Evolutionary conservation across 2,888 invertebrate genomes (phyloP).

Genomic region (Hemaris fuciformis): DNA sequence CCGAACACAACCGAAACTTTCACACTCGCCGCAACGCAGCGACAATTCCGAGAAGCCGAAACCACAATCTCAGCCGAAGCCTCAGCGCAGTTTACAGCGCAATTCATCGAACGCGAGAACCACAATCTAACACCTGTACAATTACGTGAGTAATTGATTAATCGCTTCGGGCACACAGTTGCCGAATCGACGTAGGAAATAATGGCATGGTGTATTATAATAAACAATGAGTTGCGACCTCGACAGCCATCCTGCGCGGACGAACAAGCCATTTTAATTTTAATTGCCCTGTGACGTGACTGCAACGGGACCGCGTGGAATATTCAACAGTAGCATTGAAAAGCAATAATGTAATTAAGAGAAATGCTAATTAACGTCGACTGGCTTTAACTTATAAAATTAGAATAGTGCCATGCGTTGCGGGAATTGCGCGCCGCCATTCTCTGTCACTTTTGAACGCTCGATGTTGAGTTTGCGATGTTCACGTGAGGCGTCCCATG

Average conservation of each 20-base stretch:
- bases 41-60: neutral
- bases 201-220: slow-evolving; percentile 46
- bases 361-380: slow-evolving; percentile 1
- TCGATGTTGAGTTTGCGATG: neutral
- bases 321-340: slow-evolving; percentile 6
- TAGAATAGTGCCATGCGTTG: neutral
- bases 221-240: slow-evolving; percentile 48
- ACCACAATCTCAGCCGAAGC: neutral
- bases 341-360: slow-evolving; percentile 8
- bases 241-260: slow-evolving; percentile 29
- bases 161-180: slow-evolving; percentile 9
- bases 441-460: neutral
- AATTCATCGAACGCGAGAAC: neutral
- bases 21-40: neutral
- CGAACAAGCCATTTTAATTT: slow-evolving; percentile 46
- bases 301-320: slow-evolving; percentile 30
- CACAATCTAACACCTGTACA: slow-evolving; percentile 12
- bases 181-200: slow-evolving; percentile 25
- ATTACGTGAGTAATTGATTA: slow-evolving; percentile 25
- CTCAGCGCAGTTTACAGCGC: neutral
- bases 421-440: neutral
- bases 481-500: neutral
- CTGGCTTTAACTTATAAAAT: neutral
- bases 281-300: slow-evolving; percentile 50
- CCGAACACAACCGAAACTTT: neutral